These are phyloP conservation scores for Parelbella ahira DNA, from an alignment of 2,888 invertebrate genomes.

Conservation along the genomic window DNA sequence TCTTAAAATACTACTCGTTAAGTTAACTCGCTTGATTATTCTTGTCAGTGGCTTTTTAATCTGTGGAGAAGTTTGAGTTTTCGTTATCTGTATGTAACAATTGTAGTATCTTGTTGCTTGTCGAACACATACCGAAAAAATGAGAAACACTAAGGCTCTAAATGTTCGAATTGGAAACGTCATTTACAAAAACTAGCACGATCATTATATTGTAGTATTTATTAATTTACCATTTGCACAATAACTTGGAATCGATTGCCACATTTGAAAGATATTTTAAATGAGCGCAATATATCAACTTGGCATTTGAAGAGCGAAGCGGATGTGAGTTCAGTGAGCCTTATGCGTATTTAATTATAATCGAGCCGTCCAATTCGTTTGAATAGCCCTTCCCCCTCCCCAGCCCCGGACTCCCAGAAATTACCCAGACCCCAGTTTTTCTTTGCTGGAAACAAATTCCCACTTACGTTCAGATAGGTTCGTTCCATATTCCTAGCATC, in stretches of 20 bases:
- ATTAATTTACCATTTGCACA: no score
- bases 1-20: conserved; percentile 66
- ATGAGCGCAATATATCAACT: no score
- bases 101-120: conserved; percentile 25
- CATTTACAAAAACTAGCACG: no score
- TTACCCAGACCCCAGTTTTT: conserved; percentile 25
- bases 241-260: no score
- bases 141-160: conserved; percentile 16
- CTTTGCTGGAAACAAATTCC: conserved; percentile 28
- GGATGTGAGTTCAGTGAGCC: conserved; percentile 21
- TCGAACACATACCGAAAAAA: conserved; percentile 19
- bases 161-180: no score
- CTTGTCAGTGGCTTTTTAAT: conserved; percentile 38
- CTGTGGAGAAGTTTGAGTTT: conserved; percentile 28
- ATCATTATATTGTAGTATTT: no score
- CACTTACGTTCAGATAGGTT: conserved; percentile 42
- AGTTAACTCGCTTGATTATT: conserved; percentile 49
- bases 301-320: no score
- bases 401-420: background rate
- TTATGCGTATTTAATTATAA: conserved; percentile 37
- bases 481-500: conserved; percentile 58
- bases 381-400: no score
- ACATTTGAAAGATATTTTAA: no score
- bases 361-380: conserved; percentile 61
- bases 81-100: conserved; percentile 30